Evolutionary conservation across 2,888 invertebrate genomes (phyloP), one percentile per base, ranked within the genome.

Genomic region (Lithophane semibrunnea): DNA sequence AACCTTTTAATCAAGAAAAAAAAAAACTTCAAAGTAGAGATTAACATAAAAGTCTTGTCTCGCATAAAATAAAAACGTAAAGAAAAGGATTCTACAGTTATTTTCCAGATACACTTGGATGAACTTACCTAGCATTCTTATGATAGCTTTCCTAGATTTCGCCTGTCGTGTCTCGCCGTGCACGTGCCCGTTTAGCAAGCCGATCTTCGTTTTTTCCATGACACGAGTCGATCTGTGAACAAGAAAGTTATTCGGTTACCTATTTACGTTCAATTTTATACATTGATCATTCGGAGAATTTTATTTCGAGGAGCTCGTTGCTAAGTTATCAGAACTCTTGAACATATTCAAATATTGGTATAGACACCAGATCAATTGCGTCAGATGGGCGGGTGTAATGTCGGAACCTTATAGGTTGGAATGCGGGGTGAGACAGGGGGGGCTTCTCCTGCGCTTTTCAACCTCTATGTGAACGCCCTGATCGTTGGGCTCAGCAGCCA

Each of bases 81-180:
- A 42, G 3, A 24, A 60, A 29, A n/a, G 3, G 0, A 68, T 24
- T 54, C 5, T 18, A 12, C 8, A 3, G 16, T 56, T 0, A 37
- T 44, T n/a, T 56, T 21, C 16, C 4, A 65, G 21, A 58, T n/a
- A 54, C 3, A 10, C 1, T 54, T 16, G 8, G 5, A 58, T 13
- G 21, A 80, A 77, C 79, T 97, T 96, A 98, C 98, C 98, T 78
- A 98, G 95, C 98, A 98, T 98, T 88, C 98, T 96, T 75, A 98
- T 97, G 75, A 98, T 97, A 37, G 98, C 97, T 90, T 97, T 98
- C 86, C 98, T 97, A 24, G 98, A 97, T 89, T 98, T 98, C 3
- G 97, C 97, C 88, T 97, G 97, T 47, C 97, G 97, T 0, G 97
- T 97, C 89, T 98, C 98, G 18, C 97, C 97, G 89, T 98, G 98